Conservation (phyloP, 92 coral and sea anemone species). For the Blastomussa wellsi region DNA sequence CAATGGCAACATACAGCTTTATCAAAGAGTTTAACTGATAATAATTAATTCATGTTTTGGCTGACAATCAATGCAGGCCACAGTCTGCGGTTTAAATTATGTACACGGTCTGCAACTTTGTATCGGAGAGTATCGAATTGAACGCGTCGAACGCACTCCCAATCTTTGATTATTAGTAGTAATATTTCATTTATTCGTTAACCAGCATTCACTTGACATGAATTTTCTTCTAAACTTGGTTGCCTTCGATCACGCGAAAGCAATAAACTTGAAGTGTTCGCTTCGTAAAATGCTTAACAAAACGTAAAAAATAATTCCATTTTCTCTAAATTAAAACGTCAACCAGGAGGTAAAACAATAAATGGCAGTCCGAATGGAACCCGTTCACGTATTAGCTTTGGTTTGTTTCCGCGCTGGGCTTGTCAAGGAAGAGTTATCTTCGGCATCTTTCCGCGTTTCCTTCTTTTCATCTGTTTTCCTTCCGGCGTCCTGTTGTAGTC, state of each 20-base stretch:
- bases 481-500: background rate
- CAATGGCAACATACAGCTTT: no score
- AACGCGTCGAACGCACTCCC: no score
- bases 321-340: background rate
- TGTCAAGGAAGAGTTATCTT: constrained; percentile 18
- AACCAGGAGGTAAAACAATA: background rate
- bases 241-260: no score
- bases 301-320: background rate
- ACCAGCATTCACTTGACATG: background rate
- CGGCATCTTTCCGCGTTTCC: constrained; percentile 18
- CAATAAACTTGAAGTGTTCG: background rate
- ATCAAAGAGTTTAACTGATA: no score
- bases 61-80: no score
- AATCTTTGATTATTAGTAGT: no score
- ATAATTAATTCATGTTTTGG: no score
- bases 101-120: no score
- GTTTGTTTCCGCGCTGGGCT: constrained; percentile 20
- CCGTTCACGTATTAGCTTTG: background rate
- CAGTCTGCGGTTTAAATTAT: no score
- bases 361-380: background rate
- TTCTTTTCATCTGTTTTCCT: background rate
- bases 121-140: no score
- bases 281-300: background rate
- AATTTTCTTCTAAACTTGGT: background rate
- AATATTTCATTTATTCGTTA: background rate